These are phyloP conservation scores for Laspeyria flexula DNA, from an alignment of 2,888 invertebrate genomes.

Conservation along the genomic window DNA sequence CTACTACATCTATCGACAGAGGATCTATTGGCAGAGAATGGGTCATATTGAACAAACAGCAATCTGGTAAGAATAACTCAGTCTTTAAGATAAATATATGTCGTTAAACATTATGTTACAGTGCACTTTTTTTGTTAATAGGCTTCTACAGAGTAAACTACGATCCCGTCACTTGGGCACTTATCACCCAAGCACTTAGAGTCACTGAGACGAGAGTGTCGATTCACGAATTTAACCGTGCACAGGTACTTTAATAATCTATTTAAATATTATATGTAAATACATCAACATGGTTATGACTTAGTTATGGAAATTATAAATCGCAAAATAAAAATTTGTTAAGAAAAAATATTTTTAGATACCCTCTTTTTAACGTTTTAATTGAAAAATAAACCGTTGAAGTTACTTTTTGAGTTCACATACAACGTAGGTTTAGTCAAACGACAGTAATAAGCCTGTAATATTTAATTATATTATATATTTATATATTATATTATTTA, in stretches of 20 bases:
- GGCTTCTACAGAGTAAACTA: slow-evolving; percentile 88
- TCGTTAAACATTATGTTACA: no score
- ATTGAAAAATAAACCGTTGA: no score
- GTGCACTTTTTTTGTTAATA: slow-evolving; percentile 38
- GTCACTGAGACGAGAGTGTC: slow-evolving; percentile 51
- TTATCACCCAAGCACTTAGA: slow-evolving; percentile 80
- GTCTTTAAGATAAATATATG: not conserved
- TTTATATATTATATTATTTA: no score
- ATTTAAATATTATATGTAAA: no score
- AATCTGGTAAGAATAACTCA: slow-evolving; percentile 73
- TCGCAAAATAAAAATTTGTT: no score
- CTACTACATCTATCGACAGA: slow-evolving; percentile 52
- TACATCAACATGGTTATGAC: no score
- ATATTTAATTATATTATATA: no score
- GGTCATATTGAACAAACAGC: slow-evolving; percentile 88
- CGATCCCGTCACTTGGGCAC: slow-evolving; percentile 84
- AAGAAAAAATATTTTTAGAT: not conserved
- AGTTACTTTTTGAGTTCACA: no score
- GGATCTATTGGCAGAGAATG: slow-evolving; percentile 75
- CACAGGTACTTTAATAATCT: slow-evolving; percentile 81
- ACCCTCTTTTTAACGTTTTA: no score
- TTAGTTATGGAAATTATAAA: no score
- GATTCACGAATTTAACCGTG: slow-evolving; percentile 88
- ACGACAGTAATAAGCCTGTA: no score
- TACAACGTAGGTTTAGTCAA: no score